Percentiles rank a stretch among this genome's conserved stretches.
Evolutionary conservation across 1,140 invertebrate genomes (phyloP).

Genomic region (Philotrypesis tridentata): DNA sequence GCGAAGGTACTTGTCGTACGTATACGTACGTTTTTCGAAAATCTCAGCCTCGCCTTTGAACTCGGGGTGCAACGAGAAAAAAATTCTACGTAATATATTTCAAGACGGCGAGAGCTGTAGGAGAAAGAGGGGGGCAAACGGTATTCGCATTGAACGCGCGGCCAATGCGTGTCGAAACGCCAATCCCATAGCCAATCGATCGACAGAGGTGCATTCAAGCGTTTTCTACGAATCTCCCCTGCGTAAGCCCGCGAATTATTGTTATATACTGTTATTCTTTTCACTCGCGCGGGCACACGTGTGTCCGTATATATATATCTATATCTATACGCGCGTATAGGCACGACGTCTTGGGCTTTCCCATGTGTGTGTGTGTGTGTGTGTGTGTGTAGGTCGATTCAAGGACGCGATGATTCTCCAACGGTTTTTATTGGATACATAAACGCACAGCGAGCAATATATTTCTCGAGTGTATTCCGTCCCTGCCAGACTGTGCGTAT

Average conservation of each 20-base stretch:
- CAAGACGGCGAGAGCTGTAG: neutral
- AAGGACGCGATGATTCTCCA: constrained; percentile 10
- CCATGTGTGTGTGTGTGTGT: neutral
- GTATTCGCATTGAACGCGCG: constrained; percentile 15
- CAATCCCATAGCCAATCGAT: constrained; percentile 53
- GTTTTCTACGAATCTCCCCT: constrained; percentile 40
- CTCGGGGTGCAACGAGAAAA: too few relatives aligned
- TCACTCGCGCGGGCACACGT: too few relatives aligned
- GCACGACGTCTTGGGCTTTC: constrained; percentile 20
- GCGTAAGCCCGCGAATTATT: neutral
- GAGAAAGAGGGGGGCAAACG: neutral
- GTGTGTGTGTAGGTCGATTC: neutral
- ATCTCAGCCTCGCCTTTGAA: too few relatives aligned
- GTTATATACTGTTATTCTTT: constrained; percentile 3
- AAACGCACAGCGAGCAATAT: constrained; percentile 34
- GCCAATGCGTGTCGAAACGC: constrained; percentile 34
- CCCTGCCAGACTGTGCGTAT: neutral
- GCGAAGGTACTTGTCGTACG: too few relatives aligned
- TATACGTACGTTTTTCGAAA: too few relatives aligned
- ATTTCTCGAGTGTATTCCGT: neutral
- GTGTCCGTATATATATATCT: too few relatives aligned
- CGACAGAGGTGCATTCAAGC: constrained; percentile 46
- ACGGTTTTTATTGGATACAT: constrained; percentile 36
- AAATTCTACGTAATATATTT: neutral
- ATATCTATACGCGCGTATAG: neutral